These are phyloP conservation scores for Drosophila lacicola DNA, from an alignment of 2,888 invertebrate genomes.

Conservation along the genomic window DNA sequence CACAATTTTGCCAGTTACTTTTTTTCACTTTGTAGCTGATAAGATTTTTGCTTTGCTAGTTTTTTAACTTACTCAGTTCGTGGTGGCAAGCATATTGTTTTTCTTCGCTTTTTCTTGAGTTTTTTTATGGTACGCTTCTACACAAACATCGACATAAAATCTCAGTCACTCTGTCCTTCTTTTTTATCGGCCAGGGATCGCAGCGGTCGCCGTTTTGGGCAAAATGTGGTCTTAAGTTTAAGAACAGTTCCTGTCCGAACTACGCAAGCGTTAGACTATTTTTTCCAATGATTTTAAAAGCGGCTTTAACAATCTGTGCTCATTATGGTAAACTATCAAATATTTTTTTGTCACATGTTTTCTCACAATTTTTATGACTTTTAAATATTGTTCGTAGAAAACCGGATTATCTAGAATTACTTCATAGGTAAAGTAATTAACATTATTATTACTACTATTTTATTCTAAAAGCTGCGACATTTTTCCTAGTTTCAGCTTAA, in stretches of 20 bases:
- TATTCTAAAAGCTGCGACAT: too few relatives aligned
- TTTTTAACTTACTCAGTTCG: constrained; percentile 59
- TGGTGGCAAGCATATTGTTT: constrained; percentile 63
- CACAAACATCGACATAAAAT: constrained; percentile 75
- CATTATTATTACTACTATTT: too few relatives aligned
- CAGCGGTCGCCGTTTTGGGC: constrained; percentile 31
- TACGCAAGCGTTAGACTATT: constrained; percentile 6
- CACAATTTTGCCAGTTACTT: constrained; percentile 47
- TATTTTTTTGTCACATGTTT: too few relatives aligned
- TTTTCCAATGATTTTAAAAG: not conserved
- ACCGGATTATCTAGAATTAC: too few relatives aligned
- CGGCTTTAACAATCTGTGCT: not conserved
- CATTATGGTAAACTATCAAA: too few relatives aligned
- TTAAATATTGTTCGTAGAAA: too few relatives aligned
- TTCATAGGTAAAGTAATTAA: too few relatives aligned
- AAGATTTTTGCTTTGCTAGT: constrained; percentile 77
- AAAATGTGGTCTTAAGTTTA: constrained; percentile 29
- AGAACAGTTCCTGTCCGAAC: constrained; percentile 8
- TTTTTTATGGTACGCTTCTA: constrained; percentile 67
- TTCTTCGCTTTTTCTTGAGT: constrained; percentile 34
- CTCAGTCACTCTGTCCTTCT: constrained; percentile 53
- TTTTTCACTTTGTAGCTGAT: constrained; percentile 72
- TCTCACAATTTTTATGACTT: too few relatives aligned
- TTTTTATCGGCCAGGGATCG: constrained; percentile 50
- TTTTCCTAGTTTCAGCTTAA: too few relatives aligned